Evolutionary conservation across 2,888 invertebrate species (phyloP).

Genomic region (Alloplasta piceator): DNA sequence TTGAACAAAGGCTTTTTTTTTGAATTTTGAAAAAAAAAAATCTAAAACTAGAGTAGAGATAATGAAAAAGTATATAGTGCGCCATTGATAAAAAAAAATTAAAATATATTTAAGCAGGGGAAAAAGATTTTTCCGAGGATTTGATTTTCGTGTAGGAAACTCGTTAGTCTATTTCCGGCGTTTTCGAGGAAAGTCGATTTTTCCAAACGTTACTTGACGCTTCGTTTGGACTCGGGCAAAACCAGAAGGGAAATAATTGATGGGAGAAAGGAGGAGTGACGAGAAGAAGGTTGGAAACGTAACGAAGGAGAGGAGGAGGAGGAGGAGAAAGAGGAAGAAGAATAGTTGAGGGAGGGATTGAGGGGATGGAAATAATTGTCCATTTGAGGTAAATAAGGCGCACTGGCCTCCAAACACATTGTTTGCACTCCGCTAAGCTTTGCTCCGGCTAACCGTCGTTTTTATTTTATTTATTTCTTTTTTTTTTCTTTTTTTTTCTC

Average conservation of each 20-base stretch:
- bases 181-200: slow-evolving; percentile 17
- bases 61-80: not conserved
- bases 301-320: slow-evolving; percentile 35
- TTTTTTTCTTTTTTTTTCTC: no score
- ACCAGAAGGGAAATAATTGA: no score
- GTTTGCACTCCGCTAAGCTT: slow-evolving; percentile 90
- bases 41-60: slow-evolving; percentile 51
- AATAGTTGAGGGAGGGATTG: slow-evolving; percentile 52
- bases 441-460: slow-evolving; percentile 77
- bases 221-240: no score
- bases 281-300: not conserved
- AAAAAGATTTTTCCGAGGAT: no score
- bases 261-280: no score
- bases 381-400: slow-evolving; percentile 75
- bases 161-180: slow-evolving; percentile 13
- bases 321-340: slow-evolving; percentile 66
- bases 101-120: not conserved
- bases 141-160: not conserved
- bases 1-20: slow-evolving; percentile 44
- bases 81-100: slow-evolving; percentile 6
- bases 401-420: slow-evolving; percentile 94
- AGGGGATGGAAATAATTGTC: slow-evolving; percentile 56
- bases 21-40: slow-evolving; percentile 25
- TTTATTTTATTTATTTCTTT: slow-evolving; percentile 5
- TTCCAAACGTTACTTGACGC: not conserved